Base-by-base conservation (phyloP, 2,888 invertebrate genomes). In the Drosophila glabriapex region DNA sequence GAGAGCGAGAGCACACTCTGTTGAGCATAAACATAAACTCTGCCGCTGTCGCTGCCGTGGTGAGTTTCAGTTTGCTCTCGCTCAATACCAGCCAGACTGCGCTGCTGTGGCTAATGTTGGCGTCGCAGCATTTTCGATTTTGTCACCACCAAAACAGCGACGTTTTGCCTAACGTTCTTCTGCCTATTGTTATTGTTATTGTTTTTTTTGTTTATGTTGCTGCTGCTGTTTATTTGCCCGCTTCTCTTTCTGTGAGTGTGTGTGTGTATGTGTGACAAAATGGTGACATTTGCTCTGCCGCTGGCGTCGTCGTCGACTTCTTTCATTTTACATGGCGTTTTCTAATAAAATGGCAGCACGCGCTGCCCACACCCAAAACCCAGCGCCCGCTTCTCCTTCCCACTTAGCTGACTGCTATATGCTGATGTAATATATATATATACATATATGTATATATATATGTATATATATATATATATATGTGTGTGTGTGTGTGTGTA, bases 311-410 rank as follows among this genome's bases (percentile, higher is more conserved):
- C 29, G 39, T 41, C 55, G 37, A 19, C 12, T 50, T 56, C 65
- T 69, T 69, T 67, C 78, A 73, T 63, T 83, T 90, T 85, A 87
- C 91, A 90, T 91, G 90, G 91, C 88, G 76, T 84, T 82, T 76
- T 77, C 91, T 84, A 84, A 91, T 86, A 89, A 89, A 89, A 89
- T 89, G 89, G 89, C 89, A 90, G 90, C 86, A 76, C 70, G 74
- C 85, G 87, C 68, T 71, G 76, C 72, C 72, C 68, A 53, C 60
- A 41, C 31, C 61, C 35, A 63, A 59, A 50, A 39, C 63, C 43
- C 73, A 50, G 41, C n/a, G 19, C 16, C 50, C 14, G 10, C 33
- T n/a, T 14, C 35, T 9, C 46, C 37, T 37, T 25, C 4, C 12
- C 4, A 25, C 37, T 19, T 53, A 4, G 25, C 19, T 65, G 49